Conservation (phyloP, 2,888 invertebrate genomes). For the Leptogaster cylindrica region DNA sequence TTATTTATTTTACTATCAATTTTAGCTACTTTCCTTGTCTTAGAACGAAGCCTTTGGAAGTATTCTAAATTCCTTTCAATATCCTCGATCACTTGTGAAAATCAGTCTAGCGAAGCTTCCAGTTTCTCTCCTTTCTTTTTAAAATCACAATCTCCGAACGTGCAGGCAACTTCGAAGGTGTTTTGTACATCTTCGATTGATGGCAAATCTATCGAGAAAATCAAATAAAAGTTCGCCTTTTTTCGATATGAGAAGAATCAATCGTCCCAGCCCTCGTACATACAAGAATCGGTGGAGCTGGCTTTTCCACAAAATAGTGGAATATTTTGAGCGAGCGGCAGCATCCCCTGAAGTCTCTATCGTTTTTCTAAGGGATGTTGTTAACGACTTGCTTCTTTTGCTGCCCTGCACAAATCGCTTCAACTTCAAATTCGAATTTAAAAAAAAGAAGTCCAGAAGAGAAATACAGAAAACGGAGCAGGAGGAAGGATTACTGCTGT, state of each 20-base stretch:
- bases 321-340: conserved; percentile 2
- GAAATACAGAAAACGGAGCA: conserved; percentile 13
- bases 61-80: no score
- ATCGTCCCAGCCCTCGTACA: background rate
- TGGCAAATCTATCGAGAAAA: conserved; percentile 14
- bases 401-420: conserved; percentile 13
- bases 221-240: conserved; percentile 19
- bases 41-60: no score
- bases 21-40: no score
- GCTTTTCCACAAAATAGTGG: background rate
- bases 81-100: no score
- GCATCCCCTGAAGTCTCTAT: background rate
- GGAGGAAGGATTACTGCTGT: conserved; percentile 43
- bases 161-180: no score
- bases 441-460: no score
- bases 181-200: background rate
- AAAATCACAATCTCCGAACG: no score
- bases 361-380: background rate
- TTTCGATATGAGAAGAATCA: conserved; percentile 4
- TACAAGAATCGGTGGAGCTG: no score
- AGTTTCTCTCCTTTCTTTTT: no score
- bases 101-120: no score
- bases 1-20: no score
- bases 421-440: conserved; percentile 12
- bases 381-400: background rate